A percentile compares a stretch with the other conserved stretches of the same genome.
These are phyloP conservation scores for Luehdorfia chinensis DNA, from an alignment of 1,140 invertebrate species.

Conservation along the genomic window DNA sequence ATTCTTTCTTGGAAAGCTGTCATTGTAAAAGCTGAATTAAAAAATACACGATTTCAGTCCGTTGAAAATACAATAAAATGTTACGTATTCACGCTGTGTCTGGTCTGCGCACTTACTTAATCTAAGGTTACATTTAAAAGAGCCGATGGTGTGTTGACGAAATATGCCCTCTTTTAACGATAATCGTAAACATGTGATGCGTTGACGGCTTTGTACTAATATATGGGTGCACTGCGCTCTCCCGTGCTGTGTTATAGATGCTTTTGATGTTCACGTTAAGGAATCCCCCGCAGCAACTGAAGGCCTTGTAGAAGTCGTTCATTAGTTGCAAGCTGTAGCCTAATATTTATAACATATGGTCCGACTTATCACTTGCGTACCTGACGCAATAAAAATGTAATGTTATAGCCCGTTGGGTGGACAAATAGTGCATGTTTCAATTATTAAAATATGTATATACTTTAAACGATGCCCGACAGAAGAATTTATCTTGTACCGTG, in stretches of 20 bases:
- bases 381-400: too few relatives aligned
- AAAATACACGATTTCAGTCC: too few relatives aligned
- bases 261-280: neutral
- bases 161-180: slow-evolving; percentile 43
- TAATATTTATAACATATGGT: too few relatives aligned
- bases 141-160: slow-evolving; percentile 34
- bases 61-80: too few relatives aligned
- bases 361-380: too few relatives aligned
- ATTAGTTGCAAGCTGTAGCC: neutral
- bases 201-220: slow-evolving; percentile 40
- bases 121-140: slow-evolving; percentile 21
- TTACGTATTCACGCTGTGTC: neutral
- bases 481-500: too few relatives aligned
- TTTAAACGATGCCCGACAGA: too few relatives aligned
- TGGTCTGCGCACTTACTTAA: slow-evolving; percentile 1
- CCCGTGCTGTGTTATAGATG: neutral
- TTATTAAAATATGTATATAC: too few relatives aligned
- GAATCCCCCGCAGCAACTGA: neutral
- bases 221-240: slow-evolving; percentile 10
- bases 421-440: too few relatives aligned
- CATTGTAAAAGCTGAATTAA: too few relatives aligned
- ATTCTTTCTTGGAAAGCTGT: too few relatives aligned
- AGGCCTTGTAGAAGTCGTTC: neutral
- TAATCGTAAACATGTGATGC: slow-evolving; percentile 45
- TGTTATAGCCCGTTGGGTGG: too few relatives aligned